Percentiles rank a stretch among this genome's conserved stretches.
phyloP scores from a whole-genome alignment of 2,797 vertebrate species.

The Lophura swinhoii region DNA sequence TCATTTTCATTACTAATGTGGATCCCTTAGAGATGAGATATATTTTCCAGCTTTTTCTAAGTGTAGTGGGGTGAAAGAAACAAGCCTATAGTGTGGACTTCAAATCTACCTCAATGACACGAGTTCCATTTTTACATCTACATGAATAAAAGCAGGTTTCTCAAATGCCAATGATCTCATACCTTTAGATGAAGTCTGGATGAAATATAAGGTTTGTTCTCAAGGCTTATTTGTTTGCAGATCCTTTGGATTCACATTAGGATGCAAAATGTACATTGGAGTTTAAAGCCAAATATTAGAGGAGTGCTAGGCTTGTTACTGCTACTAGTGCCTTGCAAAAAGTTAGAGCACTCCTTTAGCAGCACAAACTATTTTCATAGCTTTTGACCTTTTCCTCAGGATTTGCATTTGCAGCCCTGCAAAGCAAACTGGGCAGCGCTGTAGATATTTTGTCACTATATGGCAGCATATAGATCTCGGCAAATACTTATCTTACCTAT shows the following conservation, averaged over 20 bases:
- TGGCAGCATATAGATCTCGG: neutral
- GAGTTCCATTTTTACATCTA: neutral
- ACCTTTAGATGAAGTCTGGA: neutral
- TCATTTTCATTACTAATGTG: neutral
- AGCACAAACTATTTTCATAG: neutral
- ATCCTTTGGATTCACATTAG: neutral
- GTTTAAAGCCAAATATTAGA: neutral
- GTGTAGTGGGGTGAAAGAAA: neutral
- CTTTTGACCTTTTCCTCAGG: neutral
- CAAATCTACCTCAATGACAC: neutral
- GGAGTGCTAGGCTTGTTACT: neutral
- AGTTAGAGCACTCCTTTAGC: neutral
- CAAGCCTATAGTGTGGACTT: neutral
- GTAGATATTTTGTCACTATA: neutral
- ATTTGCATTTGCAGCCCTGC: neutral
- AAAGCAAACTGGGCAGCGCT: neutral
- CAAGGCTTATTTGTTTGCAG: neutral
- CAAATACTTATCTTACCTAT: neutral
- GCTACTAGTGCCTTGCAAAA: neutral
- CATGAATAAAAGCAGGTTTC: neutral
- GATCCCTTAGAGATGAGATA: neutral
- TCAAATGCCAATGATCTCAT: neutral
- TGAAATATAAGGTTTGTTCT: neutral
- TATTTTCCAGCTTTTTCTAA: neutral
- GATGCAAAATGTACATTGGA: neutral